A percentile compares a stretch with the other conserved stretches of the same genome.
phyloP scores from a whole-genome alignment of 2,797 vertebrate genomes.

The Acrocephalus scirpaceus region DNA sequence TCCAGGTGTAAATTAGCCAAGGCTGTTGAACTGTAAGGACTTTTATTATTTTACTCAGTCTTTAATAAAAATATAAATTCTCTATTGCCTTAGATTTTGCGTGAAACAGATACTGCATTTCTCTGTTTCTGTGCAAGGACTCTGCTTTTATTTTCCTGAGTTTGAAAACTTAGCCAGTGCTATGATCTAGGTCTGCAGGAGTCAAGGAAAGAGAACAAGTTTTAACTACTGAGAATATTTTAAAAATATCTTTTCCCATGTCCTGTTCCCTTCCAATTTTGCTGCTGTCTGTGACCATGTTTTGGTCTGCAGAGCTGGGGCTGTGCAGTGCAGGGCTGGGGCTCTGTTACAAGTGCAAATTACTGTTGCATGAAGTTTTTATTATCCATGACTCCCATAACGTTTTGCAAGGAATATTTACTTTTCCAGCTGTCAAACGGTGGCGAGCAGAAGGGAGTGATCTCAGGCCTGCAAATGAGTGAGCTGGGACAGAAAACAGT shows the following conservation, averaged over 20 bases:
- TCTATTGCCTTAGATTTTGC: neutral
- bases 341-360: neutral
- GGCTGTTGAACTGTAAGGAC: neutral
- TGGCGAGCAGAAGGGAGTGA: neutral
- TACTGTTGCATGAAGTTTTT: neutral
- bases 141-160: neutral
- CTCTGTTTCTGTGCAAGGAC: neutral
- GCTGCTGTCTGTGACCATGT: neutral
- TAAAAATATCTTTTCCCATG: neutral
- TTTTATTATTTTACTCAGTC: neutral
- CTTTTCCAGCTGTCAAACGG: neutral
- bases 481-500: neutral
- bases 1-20: neutral
- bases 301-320: neutral
- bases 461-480: neutral
- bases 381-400: slow-evolving; percentile 1
- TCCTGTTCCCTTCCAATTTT: neutral
- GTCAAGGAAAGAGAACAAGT: neutral
- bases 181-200: neutral
- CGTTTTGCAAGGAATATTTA: neutral
- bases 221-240: neutral
- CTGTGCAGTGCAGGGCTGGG: neutral
- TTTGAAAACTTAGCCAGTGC: neutral
- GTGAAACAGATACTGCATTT: neutral
- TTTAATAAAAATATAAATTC: neutral